Evolutionary conservation across 2,113 vertebrate genomes (phyloP), one percentile per base, ranked within the genome.

Genomic region (Hyperopisus bebe): DNA sequence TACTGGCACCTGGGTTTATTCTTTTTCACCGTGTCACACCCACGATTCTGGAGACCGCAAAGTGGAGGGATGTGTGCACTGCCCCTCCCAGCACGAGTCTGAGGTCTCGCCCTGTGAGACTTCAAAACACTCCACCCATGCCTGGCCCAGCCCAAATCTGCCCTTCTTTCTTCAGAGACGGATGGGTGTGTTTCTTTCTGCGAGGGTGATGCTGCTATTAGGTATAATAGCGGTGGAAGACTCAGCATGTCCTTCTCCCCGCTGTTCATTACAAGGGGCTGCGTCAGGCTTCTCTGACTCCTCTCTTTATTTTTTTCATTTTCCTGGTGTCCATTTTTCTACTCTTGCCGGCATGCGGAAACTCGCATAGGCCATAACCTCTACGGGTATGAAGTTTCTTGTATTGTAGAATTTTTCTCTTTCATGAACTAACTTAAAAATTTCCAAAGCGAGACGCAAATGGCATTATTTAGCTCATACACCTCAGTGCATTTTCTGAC

Each of bases 111-210:
- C 24, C 82, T 13, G 39, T 8, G 44, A 44, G 44, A 93, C 91
- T 88, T 88, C 90, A 90, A 89, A 86, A 42, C 88, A 51, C 31
- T 77, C 89, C 87, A 86, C 53, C 84, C 88, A 87, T 88, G 92
- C 91, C 93, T 92, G 93, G 91, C 91, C 80, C 88, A 90, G 15
- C 42, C 39, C 39, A 0, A 42, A 55, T 92, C 85, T 89, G 88
- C 92, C 90, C 91, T 91, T 93, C 92, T 91, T 91, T 91, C 91
- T 91, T 93, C 48, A 93, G 94, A 92, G 88, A 85, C 84, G 17
- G 90, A 91, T 15, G 89, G 62, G 88, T 89, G 87, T 91, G 87
- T 87, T 90, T 89, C 31, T 66, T 42, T 91, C 82, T 27, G 51
- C 53, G 19, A 85, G 62, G 51, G 47, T 44, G 91, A 66, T 84